Percentiles rank a stretch among this genome's conserved stretches.
These are phyloP conservation scores for Pristionchus exspectatus DNA, from an alignment of 2,888 invertebrate genomes.

Conservation along the genomic window DNA sequence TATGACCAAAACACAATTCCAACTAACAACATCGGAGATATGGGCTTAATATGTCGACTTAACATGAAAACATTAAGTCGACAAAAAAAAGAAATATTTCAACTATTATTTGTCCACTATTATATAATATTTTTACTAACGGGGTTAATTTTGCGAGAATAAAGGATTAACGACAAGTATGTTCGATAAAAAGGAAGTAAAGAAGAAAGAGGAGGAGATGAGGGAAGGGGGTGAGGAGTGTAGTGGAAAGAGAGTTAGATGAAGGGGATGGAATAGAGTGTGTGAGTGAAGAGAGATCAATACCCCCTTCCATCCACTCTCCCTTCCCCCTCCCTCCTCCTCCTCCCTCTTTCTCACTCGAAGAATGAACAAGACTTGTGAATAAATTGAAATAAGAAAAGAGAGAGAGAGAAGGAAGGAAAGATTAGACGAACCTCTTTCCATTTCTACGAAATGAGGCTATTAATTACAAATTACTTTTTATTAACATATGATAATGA, in stretches of 20 bases:
- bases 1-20: no score
- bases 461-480: no score
- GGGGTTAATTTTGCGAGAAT: not conserved
- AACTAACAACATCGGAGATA: no score
- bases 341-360: not conserved
- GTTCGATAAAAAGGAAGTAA: not conserved
- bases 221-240: not conserved
- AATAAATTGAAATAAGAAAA: constrained; percentile 10
- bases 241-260: not conserved
- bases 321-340: not conserved
- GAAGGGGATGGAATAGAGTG: constrained; percentile 35
- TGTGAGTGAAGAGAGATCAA: constrained; percentile 38
- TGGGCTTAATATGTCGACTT: no score
- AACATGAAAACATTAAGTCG: no score
- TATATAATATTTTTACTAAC: no score
- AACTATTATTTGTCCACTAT: no score
- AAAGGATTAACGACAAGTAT: not conserved
- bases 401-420: not conserved
- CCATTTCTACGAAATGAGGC: no score
- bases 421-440: not conserved
- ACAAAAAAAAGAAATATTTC: no score
- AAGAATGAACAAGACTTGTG: constrained; percentile 12
- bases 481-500: no score
- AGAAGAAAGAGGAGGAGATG: not conserved
- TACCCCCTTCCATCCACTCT: not conserved